Conservation (phyloP, 2,113 vertebrate genomes). For the Cheilinus undulatus region DNA sequence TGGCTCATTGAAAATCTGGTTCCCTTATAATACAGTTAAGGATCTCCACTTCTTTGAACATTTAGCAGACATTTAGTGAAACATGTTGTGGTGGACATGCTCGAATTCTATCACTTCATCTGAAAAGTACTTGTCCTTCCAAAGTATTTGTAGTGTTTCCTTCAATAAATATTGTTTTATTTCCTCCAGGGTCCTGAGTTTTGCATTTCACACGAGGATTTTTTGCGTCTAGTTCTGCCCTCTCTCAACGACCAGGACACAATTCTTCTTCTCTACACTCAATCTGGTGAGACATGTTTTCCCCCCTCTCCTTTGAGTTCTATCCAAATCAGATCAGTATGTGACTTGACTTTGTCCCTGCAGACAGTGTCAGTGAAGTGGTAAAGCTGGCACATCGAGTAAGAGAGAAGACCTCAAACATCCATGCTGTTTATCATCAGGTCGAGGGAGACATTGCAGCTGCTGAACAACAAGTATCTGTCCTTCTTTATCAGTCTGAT, state of each 20-base stretch:
- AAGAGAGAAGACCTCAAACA: conserved; percentile 74
- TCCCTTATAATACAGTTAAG: no score
- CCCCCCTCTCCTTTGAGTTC: not conserved
- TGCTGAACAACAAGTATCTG: conserved; percentile 53
- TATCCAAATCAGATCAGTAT: no score
- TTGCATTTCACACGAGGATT: conserved; percentile 82
- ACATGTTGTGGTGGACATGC: no score
- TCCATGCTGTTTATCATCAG: conserved; percentile 80
- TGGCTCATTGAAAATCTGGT: no score
- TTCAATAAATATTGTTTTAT: not conserved
- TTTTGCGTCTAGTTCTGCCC: conserved; percentile 78
- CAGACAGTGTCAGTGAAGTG: conserved; percentile 81
- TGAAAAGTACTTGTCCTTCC: no score
- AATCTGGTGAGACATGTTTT: conserved; percentile 73
- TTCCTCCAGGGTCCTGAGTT: conserved; percentile 78
- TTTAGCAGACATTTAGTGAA: no score
- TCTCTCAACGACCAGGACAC: conserved; percentile 76
- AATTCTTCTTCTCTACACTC: conserved; percentile 84
- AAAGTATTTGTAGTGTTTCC: no score
- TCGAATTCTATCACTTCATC: no score
- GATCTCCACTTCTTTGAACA: no score
- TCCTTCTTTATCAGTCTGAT: not conserved
- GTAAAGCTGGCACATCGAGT: conserved; percentile 70
- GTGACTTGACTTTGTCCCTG: conserved; percentile 1
- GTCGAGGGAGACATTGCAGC: conserved; percentile 62